phyloP scores from a whole-genome alignment of 2,888 invertebrate genomes.

The Drosophila ezoana region DNA sequence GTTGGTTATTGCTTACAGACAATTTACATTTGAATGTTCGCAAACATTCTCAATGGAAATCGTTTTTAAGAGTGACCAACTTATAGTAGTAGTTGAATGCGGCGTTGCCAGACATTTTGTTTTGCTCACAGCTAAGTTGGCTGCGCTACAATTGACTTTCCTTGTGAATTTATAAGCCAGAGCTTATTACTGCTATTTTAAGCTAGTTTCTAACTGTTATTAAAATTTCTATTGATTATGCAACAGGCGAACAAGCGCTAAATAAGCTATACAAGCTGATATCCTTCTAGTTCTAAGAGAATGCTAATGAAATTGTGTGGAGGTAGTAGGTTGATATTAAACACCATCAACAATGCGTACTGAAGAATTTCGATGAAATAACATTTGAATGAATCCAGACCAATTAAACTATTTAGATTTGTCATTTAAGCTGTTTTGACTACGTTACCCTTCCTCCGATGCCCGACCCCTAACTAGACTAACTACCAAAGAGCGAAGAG shows the following conservation, averaged over 20 bases:
- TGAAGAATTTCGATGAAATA: neutral
- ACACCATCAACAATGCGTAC: slow-evolving; percentile 1
- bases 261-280: neutral
- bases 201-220: neutral
- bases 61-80: neutral
- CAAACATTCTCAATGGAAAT: no score
- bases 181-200: neutral
- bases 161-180: neutral
- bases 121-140: neutral
- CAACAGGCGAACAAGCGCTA: no score
- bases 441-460: neutral
- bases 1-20: no score
- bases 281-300: no score
- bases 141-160: neutral
- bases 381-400: neutral
- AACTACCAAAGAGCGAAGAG: slow-evolving; percentile 68
- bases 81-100: neutral
- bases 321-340: slow-evolving; percentile 70
- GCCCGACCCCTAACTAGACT: slow-evolving; percentile 3
- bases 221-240: no score
- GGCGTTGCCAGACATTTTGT: neutral
- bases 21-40: no score
- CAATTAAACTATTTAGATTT: neutral
- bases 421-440: no score
- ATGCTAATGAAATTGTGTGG: slow-evolving; percentile 19